Conservation (phyloP, 2,888 invertebrate genomes). For the Sycophila texana region DNA sequence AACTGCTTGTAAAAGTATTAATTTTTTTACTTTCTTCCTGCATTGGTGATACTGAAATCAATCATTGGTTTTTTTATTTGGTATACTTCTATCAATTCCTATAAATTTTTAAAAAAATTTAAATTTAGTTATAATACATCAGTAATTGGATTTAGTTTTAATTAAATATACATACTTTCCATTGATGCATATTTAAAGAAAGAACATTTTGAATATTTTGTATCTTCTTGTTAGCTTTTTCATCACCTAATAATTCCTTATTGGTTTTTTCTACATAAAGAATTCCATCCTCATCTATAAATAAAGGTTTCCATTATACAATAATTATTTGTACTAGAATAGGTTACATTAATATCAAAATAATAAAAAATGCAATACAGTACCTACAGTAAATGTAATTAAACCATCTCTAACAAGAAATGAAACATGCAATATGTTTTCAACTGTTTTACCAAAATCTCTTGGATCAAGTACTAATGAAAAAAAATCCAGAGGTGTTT, state of each 20-base stretch:
- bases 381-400: slow-evolving; percentile 77
- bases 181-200: slow-evolving; percentile 77
- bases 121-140: slow-evolving; percentile 65
- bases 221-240: slow-evolving; percentile 58
- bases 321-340: background rate
- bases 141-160: background rate
- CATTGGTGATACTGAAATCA: slow-evolving; percentile 55
- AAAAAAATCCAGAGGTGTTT: slow-evolving; percentile 79
- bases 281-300: slow-evolving; percentile 61
- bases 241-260: slow-evolving; percentile 64
- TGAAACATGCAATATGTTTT: slow-evolving; percentile 82
- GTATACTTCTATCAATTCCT: slow-evolving; percentile 64
- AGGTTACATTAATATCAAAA: slow-evolving; percentile 16
- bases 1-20: background rate
- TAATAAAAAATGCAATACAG: slow-evolving; percentile 43
- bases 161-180: slow-evolving; percentile 76
- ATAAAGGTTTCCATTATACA: background rate
- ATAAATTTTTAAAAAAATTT: slow-evolving; percentile 52
- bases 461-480: slow-evolving; percentile 79
- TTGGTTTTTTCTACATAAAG: slow-evolving; percentile 67
- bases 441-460: slow-evolving; percentile 80
- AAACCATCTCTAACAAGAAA: slow-evolving; percentile 80
- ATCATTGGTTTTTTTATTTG: slow-evolving; percentile 67
- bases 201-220: slow-evolving; percentile 79
- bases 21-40: slow-evolving; percentile 31